phyloP scores from a whole-genome alignment of 2,797 vertebrate species.

The Neosalanx taihuensis region DNA sequence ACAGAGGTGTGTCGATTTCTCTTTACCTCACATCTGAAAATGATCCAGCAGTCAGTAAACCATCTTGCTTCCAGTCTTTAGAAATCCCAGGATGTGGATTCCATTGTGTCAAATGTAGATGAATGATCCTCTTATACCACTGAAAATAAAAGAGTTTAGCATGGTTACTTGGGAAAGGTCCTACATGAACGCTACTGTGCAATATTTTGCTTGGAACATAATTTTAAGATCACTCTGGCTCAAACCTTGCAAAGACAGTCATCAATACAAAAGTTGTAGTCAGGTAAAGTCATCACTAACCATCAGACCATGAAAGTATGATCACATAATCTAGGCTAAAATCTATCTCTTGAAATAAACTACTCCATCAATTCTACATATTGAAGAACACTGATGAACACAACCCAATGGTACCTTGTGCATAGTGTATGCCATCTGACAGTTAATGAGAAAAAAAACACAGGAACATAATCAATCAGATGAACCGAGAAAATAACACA shows the following conservation, averaged over 20 bases:
- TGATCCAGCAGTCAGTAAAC: conserved; percentile 26
- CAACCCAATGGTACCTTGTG: conserved; percentile 34
- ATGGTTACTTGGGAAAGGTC: not conserved
- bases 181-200: not conserved
- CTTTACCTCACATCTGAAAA: conserved; percentile 17
- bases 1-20: conserved; percentile 10
- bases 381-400: not conserved
- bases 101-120: conserved; percentile 19
- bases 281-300: no score
- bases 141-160: conserved; percentile 41
- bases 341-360: not conserved
- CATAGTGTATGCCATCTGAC: conserved; percentile 29
- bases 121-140: conserved; percentile 62
- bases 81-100: conserved; percentile 33
- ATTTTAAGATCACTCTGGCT: not conserved
- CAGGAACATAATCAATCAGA: conserved; percentile 16
- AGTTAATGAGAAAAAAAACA: conserved; percentile 13
- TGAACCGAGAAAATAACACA: not conserved
- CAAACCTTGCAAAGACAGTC: not conserved
- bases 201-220: not conserved
- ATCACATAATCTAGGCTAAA: not conserved
- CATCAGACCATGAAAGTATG: not conserved
- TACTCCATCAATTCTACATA: not conserved
- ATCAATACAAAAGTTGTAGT: not conserved
- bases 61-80: conserved; percentile 31